These are phyloP conservation scores for Ptychochromis oligacanthus DNA, from an alignment of 2,113 vertebrate genomes.

Conservation along the genomic window DNA sequence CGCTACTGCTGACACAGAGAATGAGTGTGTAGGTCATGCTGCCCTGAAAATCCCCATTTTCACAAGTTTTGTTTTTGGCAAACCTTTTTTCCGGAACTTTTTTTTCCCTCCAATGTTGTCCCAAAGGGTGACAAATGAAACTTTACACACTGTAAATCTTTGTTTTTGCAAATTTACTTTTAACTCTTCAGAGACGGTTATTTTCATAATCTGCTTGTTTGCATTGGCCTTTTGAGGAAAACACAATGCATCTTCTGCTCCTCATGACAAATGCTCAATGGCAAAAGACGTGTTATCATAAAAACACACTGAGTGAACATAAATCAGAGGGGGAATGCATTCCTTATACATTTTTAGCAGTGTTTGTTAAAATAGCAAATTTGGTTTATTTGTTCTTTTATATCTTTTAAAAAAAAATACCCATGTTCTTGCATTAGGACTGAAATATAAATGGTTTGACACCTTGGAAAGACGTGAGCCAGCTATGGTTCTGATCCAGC, in stretches of 20 bases:
- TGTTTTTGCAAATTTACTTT: background rate
- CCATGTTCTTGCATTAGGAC: conserved; percentile 22
- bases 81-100: background rate
- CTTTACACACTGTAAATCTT: background rate
- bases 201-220: background rate
- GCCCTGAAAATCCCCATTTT: background rate
- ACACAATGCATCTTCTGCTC: background rate
- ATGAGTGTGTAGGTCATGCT: background rate
- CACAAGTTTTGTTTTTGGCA: too few relatives aligned
- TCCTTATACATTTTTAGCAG: background rate
- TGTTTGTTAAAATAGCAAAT: background rate
- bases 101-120: background rate
- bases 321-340: conserved; percentile 1
- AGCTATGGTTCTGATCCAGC: conserved; percentile 72
- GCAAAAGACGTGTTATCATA: background rate
- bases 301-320: background rate
- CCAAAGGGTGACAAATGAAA: too few relatives aligned
- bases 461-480: conserved; percentile 54
- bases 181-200: background rate
- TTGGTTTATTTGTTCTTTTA: conserved; percentile 20
- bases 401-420: background rate
- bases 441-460: conserved; percentile 41
- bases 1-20: background rate
- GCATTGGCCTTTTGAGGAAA: background rate
- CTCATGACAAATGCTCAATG: too few relatives aligned